Conservation (phyloP, 2,888 invertebrate genomes). For the Oxystoma pomonae region DNA sequence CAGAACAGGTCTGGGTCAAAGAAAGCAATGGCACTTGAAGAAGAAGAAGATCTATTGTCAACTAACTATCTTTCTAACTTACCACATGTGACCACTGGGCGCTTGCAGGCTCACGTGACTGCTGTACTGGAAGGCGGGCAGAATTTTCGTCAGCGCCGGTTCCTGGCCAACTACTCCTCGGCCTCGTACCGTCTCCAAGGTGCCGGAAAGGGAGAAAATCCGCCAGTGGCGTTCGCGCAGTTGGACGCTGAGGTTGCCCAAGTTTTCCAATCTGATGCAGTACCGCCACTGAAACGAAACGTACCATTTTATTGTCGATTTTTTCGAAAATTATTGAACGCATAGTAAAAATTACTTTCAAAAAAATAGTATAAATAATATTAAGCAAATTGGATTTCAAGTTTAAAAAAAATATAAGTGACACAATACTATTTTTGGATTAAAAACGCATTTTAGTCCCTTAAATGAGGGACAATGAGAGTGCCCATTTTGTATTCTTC, state of each 20-base stretch:
- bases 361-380: no score
- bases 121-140: constrained; percentile 97
- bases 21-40: no score
- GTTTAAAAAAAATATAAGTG: neutral
- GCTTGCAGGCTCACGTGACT: constrained; percentile 96
- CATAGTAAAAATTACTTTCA: no score
- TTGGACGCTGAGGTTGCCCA: constrained; percentile 85
- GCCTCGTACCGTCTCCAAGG: constrained; percentile 90
- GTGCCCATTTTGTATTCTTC: no score
- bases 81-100: constrained; percentile 98
- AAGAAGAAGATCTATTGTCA: no score
- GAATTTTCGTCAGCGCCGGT: constrained; percentile 79
- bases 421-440: neutral
- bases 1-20: no score
- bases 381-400: no score
- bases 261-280: constrained; percentile 93
- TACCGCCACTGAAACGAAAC: constrained; percentile 87
- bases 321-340: no score
- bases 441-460: no score
- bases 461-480: no score
- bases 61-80: constrained; percentile 32
- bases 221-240: constrained; percentile 97
- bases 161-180: constrained; percentile 98
- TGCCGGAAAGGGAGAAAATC: constrained; percentile 91
- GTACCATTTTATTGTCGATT: neutral